Conservation (phyloP, 2,113 vertebrate genomes). For the Phaethon lepturus region DNA sequence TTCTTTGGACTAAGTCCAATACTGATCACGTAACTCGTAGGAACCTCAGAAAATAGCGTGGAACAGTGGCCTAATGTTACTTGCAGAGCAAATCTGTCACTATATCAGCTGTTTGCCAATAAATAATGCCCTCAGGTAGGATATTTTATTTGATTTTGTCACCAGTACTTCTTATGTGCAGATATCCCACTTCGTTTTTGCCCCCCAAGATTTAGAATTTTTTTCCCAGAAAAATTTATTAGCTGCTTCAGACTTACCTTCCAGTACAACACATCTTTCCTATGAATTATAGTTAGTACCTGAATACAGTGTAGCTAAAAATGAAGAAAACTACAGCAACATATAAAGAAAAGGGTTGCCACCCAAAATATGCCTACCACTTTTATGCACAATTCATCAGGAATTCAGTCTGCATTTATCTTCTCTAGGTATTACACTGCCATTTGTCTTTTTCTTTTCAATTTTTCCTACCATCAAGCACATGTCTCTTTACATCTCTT, state of each 20-base stretch:
- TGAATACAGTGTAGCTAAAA: neutral
- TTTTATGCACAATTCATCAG: neutral
- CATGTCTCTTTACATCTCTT: neutral
- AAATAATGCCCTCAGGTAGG: neutral
- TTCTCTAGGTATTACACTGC: neutral
- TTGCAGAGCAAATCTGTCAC: neutral
- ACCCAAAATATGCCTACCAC: neutral
- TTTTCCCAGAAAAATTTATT: neutral
- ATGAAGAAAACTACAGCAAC: neutral
- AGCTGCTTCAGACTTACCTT: neutral
- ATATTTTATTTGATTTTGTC: neutral
- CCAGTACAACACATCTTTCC: neutral
- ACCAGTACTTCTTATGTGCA: neutral
- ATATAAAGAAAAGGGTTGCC: neutral
- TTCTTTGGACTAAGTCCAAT: neutral
- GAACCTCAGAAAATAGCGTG: neutral
- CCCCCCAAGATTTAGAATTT: neutral
- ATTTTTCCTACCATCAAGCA: neutral
- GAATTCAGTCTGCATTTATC: neutral
- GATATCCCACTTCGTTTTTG: neutral
- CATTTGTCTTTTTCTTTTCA: neutral
- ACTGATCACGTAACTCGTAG: neutral
- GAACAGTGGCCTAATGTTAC: neutral
- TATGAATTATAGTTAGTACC: neutral
- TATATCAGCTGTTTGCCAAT: neutral